Base-by-base conservation (phyloP, 2,113 vertebrate species). In the Chascanopsetta lugubris region DNA sequence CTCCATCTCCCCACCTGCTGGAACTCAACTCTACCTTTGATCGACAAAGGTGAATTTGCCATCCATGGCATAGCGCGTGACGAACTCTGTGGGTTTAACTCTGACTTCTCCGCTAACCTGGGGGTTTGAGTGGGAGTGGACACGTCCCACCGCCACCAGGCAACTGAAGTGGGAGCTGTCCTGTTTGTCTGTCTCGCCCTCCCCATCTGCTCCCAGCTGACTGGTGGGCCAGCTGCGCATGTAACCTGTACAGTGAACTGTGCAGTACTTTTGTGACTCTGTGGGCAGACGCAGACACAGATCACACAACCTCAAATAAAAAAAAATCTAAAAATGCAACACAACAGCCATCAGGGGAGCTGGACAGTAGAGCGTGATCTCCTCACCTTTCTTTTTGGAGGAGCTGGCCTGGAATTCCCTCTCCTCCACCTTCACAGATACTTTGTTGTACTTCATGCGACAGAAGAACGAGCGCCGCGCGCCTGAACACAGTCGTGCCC, bases 31-130 rank as follows among this genome's bases (percentile, higher is more conserved):
- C 10, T 91, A 96, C 95, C 95, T 92, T 83, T 96, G 95, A 90
- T 97, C 95, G 58, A 97, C 95, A 83, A 94, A 97, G 82, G 95
- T 95, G 90, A 97, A 95, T 84, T 95, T 96, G 34, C 95, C 95
- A 72, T 96, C 95, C 93, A 96, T 92, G 84, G 95, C 92, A 66
- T 91, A 95, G 50, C 95, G 94, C 1, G 94, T 95, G 79, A 94
- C 84, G 81, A 97, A 97, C 83, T 95, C 94, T 4, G 93, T 93
- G 64, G 94, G 91, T 87, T 94, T 95, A 61, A 96, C 93, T 75
- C 87, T 80, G 60, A 96, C 89, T 48, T 95, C 94, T 60, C 93
- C 89, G 24, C 92, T 94, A 61, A 90, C 88, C 79, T 93, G 94
- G 3, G 92, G 90, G 59, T 91, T 64, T 8, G 88, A 75, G 18